Conservation (phyloP, 2,888 invertebrate genomes). For the Petrolisthes cinctipes region DNA sequence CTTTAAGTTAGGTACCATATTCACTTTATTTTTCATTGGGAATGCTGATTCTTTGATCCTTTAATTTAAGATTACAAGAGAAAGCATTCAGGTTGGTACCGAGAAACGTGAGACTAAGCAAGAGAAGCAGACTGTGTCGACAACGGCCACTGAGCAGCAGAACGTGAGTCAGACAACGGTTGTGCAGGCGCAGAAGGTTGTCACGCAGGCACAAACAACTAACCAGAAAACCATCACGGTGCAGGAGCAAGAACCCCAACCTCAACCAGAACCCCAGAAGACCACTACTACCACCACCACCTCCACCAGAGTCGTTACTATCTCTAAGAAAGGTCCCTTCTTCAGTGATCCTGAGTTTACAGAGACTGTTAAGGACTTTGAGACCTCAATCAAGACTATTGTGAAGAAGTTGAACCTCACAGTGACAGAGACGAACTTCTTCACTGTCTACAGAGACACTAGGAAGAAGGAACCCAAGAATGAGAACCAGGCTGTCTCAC, state of each 20-base stretch:
- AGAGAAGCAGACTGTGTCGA: no score
- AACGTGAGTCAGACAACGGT: no score
- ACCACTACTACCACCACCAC: neutral
- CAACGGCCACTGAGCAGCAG: no score
- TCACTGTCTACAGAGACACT: constrained; percentile 17
- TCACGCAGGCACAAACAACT: no score
- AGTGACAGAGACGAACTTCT: neutral
- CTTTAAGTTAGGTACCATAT: no score
- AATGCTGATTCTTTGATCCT: no score
- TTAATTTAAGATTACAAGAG: no score
- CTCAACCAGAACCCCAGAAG: neutral
- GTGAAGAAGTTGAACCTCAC: constrained; percentile 19
- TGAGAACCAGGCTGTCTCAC: constrained; percentile 19
- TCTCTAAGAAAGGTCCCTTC: neutral
- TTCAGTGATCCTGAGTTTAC: neutral
- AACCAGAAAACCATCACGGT: neutral
- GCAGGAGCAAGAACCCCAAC: neutral
- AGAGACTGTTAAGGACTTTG: constrained; percentile 18
- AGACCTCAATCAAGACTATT: constrained; percentile 11
- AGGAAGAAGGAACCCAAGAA: constrained; percentile 21
- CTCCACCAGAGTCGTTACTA: neutral
- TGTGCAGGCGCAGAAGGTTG: no score
- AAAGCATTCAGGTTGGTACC: no score
- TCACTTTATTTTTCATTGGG: no score
- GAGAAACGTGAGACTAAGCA: no score